Conservation (phyloP, 2,888 invertebrate species). For the Spisula subtruncata region DNA sequence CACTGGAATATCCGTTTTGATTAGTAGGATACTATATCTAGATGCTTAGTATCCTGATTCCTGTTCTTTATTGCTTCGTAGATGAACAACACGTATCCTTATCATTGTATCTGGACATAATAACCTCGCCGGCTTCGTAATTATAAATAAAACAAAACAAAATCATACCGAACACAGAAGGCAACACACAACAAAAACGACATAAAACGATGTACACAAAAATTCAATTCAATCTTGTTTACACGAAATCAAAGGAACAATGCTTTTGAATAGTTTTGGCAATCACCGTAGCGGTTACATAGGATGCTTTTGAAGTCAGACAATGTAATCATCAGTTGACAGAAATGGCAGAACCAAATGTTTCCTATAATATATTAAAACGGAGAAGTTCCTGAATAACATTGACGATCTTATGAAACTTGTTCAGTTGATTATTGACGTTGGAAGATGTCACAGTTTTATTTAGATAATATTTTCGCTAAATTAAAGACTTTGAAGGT, state of each 20-base stretch:
- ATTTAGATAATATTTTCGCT: not conserved
- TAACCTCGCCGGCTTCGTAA: too few relatives aligned
- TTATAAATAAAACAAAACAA: too few relatives aligned
- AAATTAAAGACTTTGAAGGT: not conserved
- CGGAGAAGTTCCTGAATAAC: not conserved
- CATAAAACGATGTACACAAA: too few relatives aligned
- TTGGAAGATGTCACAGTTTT: not conserved
- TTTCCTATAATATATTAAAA: not conserved
- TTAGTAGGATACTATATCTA: not conserved
- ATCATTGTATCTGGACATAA: too few relatives aligned
- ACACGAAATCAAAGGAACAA: too few relatives aligned
- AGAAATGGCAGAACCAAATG: too few relatives aligned
- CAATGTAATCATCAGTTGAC: not conserved
- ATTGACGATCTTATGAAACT: not conserved
- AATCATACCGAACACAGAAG: too few relatives aligned
- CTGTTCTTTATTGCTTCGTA: not conserved
- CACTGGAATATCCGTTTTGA: accelerated
- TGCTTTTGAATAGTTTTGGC: too few relatives aligned
- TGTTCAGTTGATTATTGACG: not conserved
- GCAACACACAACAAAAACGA: too few relatives aligned
- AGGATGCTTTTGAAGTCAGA: not conserved
- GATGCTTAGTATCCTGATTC: not conserved
- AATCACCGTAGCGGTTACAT: too few relatives aligned
- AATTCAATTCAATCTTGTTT: too few relatives aligned
- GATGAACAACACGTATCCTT: not conserved